Percentiles rank a stretch among this genome's conserved stretches.
phyloP scores from a whole-genome alignment of 2,797 vertebrate species.

The Poeciliopsis presidionis region DNA sequence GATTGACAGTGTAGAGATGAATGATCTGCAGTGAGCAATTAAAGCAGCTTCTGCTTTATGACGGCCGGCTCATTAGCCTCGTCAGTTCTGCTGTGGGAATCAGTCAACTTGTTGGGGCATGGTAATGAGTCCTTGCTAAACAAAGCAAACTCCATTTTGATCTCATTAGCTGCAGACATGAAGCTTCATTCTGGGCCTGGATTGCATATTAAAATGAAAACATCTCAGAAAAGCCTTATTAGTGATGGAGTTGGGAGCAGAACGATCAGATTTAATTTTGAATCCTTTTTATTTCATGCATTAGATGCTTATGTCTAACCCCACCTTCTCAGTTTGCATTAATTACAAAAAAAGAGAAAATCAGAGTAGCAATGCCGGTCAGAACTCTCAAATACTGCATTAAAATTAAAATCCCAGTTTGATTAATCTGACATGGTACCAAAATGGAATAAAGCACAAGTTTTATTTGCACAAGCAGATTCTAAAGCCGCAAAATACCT shows the following conservation, averaged over 20 bases:
- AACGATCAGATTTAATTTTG: not conserved
- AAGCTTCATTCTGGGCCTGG: not conserved
- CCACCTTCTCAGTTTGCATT: too few species aligned
- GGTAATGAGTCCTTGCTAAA: not conserved
- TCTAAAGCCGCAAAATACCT: not conserved
- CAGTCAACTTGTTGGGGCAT: not conserved
- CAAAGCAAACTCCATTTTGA: not conserved
- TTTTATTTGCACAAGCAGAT: not conserved
- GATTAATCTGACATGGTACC: not conserved
- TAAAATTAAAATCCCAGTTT: not conserved
- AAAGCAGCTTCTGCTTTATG: not conserved
- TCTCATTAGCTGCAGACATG: not conserved
- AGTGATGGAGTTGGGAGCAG: not conserved
- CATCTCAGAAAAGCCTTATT: not conserved
- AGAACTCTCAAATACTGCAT: not conserved
- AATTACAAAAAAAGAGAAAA: not conserved
- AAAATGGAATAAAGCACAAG: too few species aligned
- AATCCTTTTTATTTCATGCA: not conserved
- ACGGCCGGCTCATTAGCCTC: not conserved
- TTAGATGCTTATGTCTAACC: not conserved
- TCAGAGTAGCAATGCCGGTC: too few species aligned
- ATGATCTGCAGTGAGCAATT: not conserved
- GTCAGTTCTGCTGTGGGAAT: not conserved
- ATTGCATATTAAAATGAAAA: not conserved
- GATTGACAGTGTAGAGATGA: not conserved